Conservation (phyloP, 2,888 invertebrate genomes). For the Dexiosoma caninum region DNA sequence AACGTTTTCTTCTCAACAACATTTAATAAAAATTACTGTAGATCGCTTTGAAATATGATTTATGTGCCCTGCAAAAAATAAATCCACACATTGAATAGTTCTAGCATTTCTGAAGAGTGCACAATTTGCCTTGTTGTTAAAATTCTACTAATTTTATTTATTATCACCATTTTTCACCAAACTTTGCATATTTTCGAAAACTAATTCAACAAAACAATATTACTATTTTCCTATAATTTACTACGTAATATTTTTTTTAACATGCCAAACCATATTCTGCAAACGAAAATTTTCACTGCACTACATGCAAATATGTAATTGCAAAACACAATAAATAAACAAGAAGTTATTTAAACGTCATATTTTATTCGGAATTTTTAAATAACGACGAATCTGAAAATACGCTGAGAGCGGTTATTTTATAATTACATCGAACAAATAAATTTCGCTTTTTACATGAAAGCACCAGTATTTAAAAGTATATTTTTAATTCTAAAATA, state of each 20-base stretch:
- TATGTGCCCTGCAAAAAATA: no score
- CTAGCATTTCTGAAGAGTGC: no score
- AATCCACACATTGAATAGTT: no score
- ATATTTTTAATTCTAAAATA: conserved; percentile 4
- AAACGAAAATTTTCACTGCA: not conserved
- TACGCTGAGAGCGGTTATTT: conserved; percentile 36
- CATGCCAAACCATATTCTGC: not conserved
- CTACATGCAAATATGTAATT: conserved; percentile 1
- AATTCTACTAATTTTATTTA: no score
- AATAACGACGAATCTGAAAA: conserved; percentile 1
- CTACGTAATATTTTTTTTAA: no score
- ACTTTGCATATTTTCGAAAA: no score
- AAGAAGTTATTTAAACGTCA: conserved; percentile 8
- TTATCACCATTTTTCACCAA: no score
- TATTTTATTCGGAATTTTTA: not conserved
- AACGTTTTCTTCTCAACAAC: no score
- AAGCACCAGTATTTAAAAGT: not conserved
- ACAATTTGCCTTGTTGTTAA: no score
- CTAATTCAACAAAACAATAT: not conserved
- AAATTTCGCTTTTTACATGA: not conserved
- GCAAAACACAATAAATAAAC: not conserved
- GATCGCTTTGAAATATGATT: no score
- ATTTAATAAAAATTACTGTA: no score
- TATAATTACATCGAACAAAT: conserved; percentile 43
- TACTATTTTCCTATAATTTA: not conserved